These are phyloP conservation scores for Chaenodraco wilsoni DNA, from an alignment of 2,797 vertebrate genomes.

Conservation along the genomic window DNA sequence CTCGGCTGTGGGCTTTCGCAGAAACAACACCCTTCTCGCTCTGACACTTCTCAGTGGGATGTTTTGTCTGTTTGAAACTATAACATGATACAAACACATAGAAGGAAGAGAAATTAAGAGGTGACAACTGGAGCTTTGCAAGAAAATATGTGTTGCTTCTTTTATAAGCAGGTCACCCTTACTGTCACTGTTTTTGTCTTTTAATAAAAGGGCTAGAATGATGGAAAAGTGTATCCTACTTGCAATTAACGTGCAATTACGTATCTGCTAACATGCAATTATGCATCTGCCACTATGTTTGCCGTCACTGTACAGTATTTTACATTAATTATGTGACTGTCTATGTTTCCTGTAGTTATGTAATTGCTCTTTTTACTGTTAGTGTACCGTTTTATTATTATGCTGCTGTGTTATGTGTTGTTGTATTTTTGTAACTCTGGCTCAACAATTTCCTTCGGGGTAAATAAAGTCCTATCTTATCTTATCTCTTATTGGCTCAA, in stretches of 20 bases:
- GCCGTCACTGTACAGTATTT: too few species aligned
- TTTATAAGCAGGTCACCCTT: conserved; percentile 5
- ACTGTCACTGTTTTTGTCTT: conserved; percentile 1
- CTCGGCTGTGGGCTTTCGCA: conserved; percentile 45
- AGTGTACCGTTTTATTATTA: too few species aligned
- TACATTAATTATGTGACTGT: too few species aligned
- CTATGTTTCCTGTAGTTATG: too few species aligned
- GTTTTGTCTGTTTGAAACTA: conserved; percentile 42
- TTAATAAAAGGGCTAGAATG: neutral
- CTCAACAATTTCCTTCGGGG: too few species aligned
- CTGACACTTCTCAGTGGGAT: conserved; percentile 15
- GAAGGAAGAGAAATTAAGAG: conserved; percentile 16
- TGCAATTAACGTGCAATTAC: too few species aligned
- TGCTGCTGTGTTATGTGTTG: too few species aligned
- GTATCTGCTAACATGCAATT: too few species aligned
- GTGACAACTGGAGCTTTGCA: neutral
- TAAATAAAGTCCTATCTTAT: too few species aligned
- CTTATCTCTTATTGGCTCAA: neutral
- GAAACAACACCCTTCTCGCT: conserved; percentile 41
- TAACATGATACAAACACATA: neutral
- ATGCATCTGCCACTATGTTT: too few species aligned
- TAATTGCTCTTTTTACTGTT: too few species aligned
- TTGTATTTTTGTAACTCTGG: too few species aligned
- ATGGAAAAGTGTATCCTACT: neutral
- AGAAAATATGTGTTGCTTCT: neutral